Evolutionary conservation across 1,140 invertebrate genomes (phyloP), one percentile per base, ranked within the genome.

Genomic region (Drosophila auraria): DNA sequence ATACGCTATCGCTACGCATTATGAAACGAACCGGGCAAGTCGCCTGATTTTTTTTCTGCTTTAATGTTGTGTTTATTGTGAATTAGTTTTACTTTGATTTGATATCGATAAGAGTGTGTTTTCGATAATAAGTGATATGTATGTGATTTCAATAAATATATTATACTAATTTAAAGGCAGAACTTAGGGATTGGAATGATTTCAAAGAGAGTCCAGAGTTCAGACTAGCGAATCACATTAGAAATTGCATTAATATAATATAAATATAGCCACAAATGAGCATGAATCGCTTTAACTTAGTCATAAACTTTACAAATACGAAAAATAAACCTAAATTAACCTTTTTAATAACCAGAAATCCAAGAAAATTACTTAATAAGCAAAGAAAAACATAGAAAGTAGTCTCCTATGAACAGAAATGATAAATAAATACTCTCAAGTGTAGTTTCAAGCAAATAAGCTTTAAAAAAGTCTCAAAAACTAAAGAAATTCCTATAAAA

Each of bases 1-100:
- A 64, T 75, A 75, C 40, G 59, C 51, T 77, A 53, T 77, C 61
- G 53, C 42, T 33, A 15, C 36, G 40, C 45, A 77, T 77, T 77
- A 77, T 54, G 74, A 77, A 77, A 77, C 42, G n/a, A 40, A 12
- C 30, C 17, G 11, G 11, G 25, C n/a, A 17, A 53, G 51, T 75
- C 42, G 72, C 69, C 72, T 75, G 61, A 77, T 65, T 65, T 33
- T 27, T 42, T 25, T n/a, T 11, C 33, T 38, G 17, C 6, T 62
- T 25, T 56, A 27, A 63, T 25, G 11, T 58, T 62, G 47, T 33
- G 17, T 61, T 61, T 61, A 61, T 11, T 38, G 53, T 14, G 17
- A 56, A 56, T 56, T 56, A 56, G 12, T 54, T 54, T 20, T 23
- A 33, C 1, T 23, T 56, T 38, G 33, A 56, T 56, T 38, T 56